Evolutionary conservation across 2,888 invertebrate genomes (phyloP), one percentile per base, ranked within the genome.

Genomic region (Mesochorus sp.): DNA sequence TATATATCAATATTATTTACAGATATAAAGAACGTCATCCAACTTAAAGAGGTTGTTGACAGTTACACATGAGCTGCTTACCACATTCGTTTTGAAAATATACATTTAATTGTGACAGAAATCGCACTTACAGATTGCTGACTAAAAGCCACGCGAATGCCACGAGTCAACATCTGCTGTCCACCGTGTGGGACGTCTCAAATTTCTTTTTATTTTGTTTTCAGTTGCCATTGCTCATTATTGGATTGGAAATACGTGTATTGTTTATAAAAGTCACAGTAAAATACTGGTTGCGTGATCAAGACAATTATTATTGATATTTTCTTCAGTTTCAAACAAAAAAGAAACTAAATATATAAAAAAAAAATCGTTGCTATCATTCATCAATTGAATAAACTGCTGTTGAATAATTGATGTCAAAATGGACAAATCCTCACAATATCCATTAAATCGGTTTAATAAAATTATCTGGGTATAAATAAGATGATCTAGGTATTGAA

Each of bases 31-130:
- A 49, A 81, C 61, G 76, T 66, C 80, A 80, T 76, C 76, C 66
- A 47, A 49, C 57, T 24, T 44, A 37, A 12, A 55, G 44, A 70
- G 75, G 62, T 78, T 83, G 82, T 83, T 85, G 76, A 83, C 82
- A 80, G 66, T 83, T 78, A n/a, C n/a, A n/a, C n/a, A n/a, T 66
- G 67, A 34, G 55, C 14, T 82, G 82, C 82, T 85, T 84, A 81
- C 70, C 28, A 31, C 14, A 80, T 77, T 76, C 6, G 53, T 51
- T 83, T 82, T 80, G 79, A 70, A 79, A 71, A 80, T 44, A 57
- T 44, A n/a, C 21, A 55, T 66, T 31, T 70, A 6, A 24, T 34
- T 21, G 66, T 70, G 64, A 66, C 57, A n/a, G n/a, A 37, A 70
- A 80, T 64, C 61, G 57, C 64, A 42, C 34, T 26, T 51, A 39